Evolutionary conservation across 2,888 invertebrate species (phyloP), one percentile per base, ranked within the genome.

Genomic region (Capitulum mitella): DNA sequence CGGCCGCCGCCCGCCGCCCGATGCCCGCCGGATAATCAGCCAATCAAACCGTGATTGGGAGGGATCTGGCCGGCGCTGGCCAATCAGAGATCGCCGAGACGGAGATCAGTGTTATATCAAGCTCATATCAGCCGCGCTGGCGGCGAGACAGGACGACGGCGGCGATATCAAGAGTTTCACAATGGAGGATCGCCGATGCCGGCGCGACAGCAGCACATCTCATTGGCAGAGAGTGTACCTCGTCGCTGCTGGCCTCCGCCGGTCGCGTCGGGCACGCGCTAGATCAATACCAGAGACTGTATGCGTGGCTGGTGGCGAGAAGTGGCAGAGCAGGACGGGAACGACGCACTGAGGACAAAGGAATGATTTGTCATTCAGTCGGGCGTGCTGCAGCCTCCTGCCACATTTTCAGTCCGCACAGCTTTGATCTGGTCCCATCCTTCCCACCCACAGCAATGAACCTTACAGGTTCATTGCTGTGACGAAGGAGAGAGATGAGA

Each of bases 11-110:
- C 61, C 54, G n/a, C 32, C 32, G 32, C 61, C 14, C 14, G 16
- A 61, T 61, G 61, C 29, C 61, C 16, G n/a, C 61, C 61, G 16
- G 61, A 61, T 61, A 61, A 61, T 61, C 61, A 61, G 61, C 61
- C 61, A 61, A 61, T 61, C 61, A 61, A 61, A n/a, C 6, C 61
- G 61, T n/a, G 61, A 61, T 61, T n/a, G 61, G 61, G 61, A 10
- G n/a, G 61, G 61, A n/a, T 16, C 61, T 16, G 61, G 14, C 61
- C 32, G 3, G 32, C 61, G 61, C 1, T 16, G 32, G 16, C 61
- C 61, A 61, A 61, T 61, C 61, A 64, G 64, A 32, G 64, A 19
- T 19, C 64, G 64, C 29, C 34, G 19, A 5, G 34, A 3, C 34
- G 16, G 14, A 29, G 16, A 64, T 64, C 64, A 64, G 19, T 32